These are phyloP conservation scores for Anguilla pacifica DNA, from an alignment of 2,797 vertebrate species.

Conservation along the genomic window DNA sequence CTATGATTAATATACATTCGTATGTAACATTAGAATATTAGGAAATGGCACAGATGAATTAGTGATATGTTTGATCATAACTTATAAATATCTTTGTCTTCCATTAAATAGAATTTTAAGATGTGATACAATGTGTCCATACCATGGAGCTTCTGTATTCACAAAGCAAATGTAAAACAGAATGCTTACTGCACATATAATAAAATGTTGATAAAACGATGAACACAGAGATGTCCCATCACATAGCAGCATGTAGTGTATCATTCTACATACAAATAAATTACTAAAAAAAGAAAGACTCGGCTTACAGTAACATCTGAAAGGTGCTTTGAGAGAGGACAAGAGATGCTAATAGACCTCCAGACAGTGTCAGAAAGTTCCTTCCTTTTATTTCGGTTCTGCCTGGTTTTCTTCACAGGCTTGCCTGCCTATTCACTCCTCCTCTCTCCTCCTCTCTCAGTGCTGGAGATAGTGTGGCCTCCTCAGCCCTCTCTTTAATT, in stretches of 20 bases:
- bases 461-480: constrained; percentile 70
- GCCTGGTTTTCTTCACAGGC: constrained; percentile 52
- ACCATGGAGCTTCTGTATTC: neutral
- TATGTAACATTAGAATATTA: neutral
- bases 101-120: neutral
- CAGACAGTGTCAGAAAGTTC: constrained; percentile 78
- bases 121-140: neutral
- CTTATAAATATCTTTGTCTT: neutral
- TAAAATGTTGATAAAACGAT: neutral
- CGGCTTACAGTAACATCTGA: constrained; percentile 63
- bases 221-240: neutral
- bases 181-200: neutral
- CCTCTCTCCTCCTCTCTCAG: constrained; percentile 71
- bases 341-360: constrained; percentile 80
- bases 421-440: constrained; percentile 56
- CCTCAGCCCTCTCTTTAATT: constrained; percentile 81
- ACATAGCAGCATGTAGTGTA: neutral
- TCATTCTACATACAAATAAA: constrained; percentile 65
- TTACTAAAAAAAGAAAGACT: constrained; percentile 71
- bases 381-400: constrained; percentile 76
- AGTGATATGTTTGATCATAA: neutral
- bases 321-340: constrained; percentile 64
- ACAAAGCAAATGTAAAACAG: neutral
- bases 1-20: neutral
- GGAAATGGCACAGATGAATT: neutral